phyloP scores from a whole-genome alignment of 2,888 invertebrate genomes.

The Tromatobia lineatoria region DNA sequence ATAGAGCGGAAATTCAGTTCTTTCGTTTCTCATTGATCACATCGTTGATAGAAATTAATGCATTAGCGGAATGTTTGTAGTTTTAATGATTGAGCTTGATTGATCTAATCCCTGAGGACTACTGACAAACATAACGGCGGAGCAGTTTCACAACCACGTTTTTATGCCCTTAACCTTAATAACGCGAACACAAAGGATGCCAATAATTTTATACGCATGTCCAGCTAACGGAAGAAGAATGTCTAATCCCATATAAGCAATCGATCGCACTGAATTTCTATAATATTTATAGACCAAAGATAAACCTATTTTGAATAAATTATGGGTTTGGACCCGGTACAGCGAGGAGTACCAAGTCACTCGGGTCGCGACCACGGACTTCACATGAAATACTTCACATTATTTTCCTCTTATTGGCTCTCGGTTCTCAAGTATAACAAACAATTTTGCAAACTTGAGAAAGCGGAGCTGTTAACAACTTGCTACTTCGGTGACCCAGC shows the following conservation, averaged over 20 bases:
- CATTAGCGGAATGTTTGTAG: conserved; percentile 7
- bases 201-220: not conserved
- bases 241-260: not conserved
- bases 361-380: conserved; percentile 25
- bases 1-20: conserved; percentile 54
- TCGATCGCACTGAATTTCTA: conserved; percentile 18
- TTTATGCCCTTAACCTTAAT: conserved; percentile 16
- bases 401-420: not conserved
- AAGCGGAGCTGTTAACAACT: not conserved
- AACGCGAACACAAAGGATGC: conserved; percentile 5
- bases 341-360: conserved; percentile 20
- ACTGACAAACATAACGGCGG: conserved; percentile 2
- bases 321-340: conserved; percentile 21
- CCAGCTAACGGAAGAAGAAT: conserved; percentile 16
- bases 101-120: not conserved
- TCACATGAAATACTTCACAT: conserved; percentile 12
- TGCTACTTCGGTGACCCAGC: not conserved
- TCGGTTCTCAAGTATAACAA: not conserved
- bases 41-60: conserved; percentile 20
- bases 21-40: conserved; percentile 55
- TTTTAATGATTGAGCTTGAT: conserved; percentile 33
- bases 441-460: conserved; percentile 28
- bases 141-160: not conserved
- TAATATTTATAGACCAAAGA: conserved; percentile 22
- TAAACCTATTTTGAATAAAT: conserved; percentile 58